Percentiles rank a stretch among this genome's conserved stretches.
phyloP scores from a whole-genome alignment of 1,140 invertebrate genomes.

The Myzus persicae region DNA sequence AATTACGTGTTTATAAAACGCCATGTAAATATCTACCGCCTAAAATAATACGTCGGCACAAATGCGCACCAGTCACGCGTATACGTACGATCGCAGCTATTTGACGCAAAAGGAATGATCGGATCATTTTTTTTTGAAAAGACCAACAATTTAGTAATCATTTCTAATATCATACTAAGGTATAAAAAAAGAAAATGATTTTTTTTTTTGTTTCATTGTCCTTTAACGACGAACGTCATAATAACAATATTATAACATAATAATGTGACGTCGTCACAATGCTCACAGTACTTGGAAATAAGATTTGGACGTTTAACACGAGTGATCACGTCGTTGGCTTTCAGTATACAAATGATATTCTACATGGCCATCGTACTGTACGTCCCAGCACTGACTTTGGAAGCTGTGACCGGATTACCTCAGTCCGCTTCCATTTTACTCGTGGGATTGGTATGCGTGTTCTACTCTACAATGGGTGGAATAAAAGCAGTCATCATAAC shows the following conservation, averaged over 20 bases:
- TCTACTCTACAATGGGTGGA: conserved; percentile 88
- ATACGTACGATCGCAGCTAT: too few relatives aligned
- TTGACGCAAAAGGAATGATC: too few relatives aligned
- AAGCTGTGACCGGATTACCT: conserved; percentile 84
- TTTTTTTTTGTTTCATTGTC: too few relatives aligned
- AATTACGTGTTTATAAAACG: too few relatives aligned
- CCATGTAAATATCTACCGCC: too few relatives aligned
- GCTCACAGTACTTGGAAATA: conserved; percentile 81
- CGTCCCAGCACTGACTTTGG: conserved; percentile 88
- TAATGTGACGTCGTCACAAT: conserved; percentile 44
- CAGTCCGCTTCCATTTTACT: conserved; percentile 79
- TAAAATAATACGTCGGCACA: too few relatives aligned
- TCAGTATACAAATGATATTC: conserved; percentile 83
- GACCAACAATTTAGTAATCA: too few relatives aligned
- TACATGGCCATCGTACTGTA: conserved; percentile 95
- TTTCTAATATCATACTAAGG: too few relatives aligned
- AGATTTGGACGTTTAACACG: conserved; percentile 73
- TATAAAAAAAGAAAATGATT: too few relatives aligned
- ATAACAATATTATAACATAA: background rate
- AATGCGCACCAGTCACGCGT: too few relatives aligned
- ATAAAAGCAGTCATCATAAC: conserved; percentile 91
- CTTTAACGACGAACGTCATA: background rate
- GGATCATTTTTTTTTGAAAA: too few relatives aligned
- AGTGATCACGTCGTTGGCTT: conserved; percentile 77
- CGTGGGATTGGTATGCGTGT: conserved; percentile 83